Percentiles rank a stretch among this genome's conserved stretches.
These are phyloP conservation scores for Galaxias olidus DNA, from an alignment of 2,797 vertebrate species.

Conservation along the genomic window DNA sequence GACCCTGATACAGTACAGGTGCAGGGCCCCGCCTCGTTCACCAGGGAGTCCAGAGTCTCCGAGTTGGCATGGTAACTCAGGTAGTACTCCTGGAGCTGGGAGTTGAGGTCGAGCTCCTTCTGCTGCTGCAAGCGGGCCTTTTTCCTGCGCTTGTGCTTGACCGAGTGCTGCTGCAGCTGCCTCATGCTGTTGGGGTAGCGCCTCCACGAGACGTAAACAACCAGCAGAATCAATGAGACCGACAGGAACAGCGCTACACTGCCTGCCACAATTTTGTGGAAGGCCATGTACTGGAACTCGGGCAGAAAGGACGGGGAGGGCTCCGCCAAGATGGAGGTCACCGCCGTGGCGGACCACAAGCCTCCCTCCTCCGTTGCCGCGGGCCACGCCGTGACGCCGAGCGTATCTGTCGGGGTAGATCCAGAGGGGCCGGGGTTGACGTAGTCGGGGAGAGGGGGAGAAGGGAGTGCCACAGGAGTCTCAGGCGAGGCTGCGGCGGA, in stretches of 20 bases:
- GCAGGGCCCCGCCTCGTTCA: conserved; percentile 90
- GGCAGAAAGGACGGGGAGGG: conserved; percentile 61
- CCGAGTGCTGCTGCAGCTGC: conserved; percentile 90
- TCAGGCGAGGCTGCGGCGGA: conserved; percentile 45
- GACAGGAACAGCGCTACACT: conserved; percentile 95
- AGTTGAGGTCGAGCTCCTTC: conserved; percentile 87
- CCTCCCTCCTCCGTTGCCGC: conserved; percentile 57
- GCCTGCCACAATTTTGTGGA: conserved; percentile 96
- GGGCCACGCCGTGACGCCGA: conserved; percentile 50
- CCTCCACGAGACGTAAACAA: conserved; percentile 96
- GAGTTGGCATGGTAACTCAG: conserved; percentile 97
- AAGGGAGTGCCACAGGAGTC: conserved; percentile 68
- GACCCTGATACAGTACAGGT: conserved; percentile 96
- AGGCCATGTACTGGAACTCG: conserved; percentile 91
- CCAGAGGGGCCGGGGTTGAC: conserved; percentile 59
- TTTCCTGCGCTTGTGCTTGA: conserved; percentile 93
- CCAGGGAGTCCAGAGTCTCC: conserved; percentile 91
- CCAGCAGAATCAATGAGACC: conserved; percentile 92
- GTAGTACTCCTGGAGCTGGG: conserved; percentile 97
- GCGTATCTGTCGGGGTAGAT: no score
- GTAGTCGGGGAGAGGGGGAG: conserved; percentile 62
- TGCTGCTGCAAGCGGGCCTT: conserved; percentile 76
- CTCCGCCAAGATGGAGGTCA: conserved; percentile 57
- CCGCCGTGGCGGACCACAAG: conserved; percentile 41
- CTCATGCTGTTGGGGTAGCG: conserved; percentile 94